Base-by-base conservation (phyloP, 2,113 vertebrate genomes). In the Periophthalmus modestus region DNA sequence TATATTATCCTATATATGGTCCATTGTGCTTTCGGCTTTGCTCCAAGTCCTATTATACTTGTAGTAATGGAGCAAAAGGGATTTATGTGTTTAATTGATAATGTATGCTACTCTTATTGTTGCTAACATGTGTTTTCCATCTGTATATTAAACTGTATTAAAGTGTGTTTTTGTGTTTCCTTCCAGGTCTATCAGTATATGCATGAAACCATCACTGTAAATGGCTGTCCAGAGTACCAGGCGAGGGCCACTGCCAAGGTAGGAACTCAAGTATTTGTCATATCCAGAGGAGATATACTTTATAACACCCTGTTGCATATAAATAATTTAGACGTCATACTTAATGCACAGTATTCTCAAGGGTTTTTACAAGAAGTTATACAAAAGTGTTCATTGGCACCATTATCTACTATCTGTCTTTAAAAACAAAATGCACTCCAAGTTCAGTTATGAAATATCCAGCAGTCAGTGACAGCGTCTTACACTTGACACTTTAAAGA, bases 161-260 rank as follows among this genome's bases (percentile, higher is more conserved):
- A 39, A 39, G 14, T n/a, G 4, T 67, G 19, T 18, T 54, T 43
- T 57, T 77, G 79, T 69, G 85, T 75, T 91, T 78, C 93, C 50
- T 92, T 93, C 82, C 92, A 99, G 98, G 98, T 99, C 61, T 99
- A 99, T 93, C 98, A 99, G 89, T 99, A 99, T 83, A 99, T 99
- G 98, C 98, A 99, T 82, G 98, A 99, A 96, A 99, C 98, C 66
- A 99, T 99, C 86, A 97, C 95, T 71, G 95, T 98, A 87, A 98
- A 96, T 87, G 98, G 98, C 90, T 99, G 97, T 81, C 96, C 97
- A 0, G 98, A 99, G 85, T 98, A 98, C 93, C 96, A 97, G 90
- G 98, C 98, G 33, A 96, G 96, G 82, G 98, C 98, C 79, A 99
- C 98, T 14, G 98, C 98, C 69, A 99, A 99, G 97, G 98, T 99